Base-by-base conservation (phyloP, 2,797 vertebrate genomes). In the Sphaeramia orbicularis region DNA sequence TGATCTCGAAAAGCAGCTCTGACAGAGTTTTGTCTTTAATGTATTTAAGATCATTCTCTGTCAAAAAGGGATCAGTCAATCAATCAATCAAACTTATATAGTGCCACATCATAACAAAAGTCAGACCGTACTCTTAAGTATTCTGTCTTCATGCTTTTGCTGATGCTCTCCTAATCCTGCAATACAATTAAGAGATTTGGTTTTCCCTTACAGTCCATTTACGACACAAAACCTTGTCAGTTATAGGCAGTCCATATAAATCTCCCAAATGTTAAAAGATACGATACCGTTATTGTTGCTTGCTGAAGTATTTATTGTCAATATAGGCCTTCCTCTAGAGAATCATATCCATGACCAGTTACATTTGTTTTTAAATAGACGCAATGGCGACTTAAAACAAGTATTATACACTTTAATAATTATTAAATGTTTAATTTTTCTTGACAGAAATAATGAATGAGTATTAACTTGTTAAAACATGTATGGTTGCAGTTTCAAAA, bases 371-470 rank as follows among this genome's bases (percentile, higher is more conserved):
- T 78, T 45, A 67, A 32, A 37, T 62, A 49, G 68, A 56, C 19
- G 13, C 58, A 66, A 12, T 16, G 47, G 10, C 57, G 9, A 50
- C 51, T 65, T 63, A 55, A 1, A 56, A 55, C 59, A 64, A 50
- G 13, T 47, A 63, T 76, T 85, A 66, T 70, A 53, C 32, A 60
- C 81, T 76, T 78, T 79, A 65, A 76, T 52, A 50, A 63, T 53
- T 55, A 66, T 43, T 54, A 76, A 32, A 76, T 87, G 63, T 85
- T 75, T 62, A 61, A 71, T 87, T 90, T 88, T 83, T 84, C 70
- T 60, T 77, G 36, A 52, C 47, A 65, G 71, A 69, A 80, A 80
- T 62, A 51, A 71, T 42, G 36, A 76, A 63, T 80, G 52, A 86
- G 79, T 84, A 86, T 85, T 82, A 81, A 76, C 80, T 75, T 84